Base-by-base conservation (phyloP, 2,888 invertebrate species). In the Idaea biselata region DNA sequence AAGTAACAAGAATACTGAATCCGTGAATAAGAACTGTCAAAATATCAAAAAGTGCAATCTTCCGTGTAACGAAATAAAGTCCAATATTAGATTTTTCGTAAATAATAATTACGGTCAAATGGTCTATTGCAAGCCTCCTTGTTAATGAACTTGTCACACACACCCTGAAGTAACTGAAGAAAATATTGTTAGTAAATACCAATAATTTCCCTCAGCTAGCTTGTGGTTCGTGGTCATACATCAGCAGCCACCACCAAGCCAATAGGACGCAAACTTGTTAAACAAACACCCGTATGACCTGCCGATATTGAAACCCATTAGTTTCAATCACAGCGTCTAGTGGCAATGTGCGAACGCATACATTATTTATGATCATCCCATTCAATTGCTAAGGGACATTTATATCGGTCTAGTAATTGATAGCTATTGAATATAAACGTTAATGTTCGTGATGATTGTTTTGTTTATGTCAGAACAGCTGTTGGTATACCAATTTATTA, bases 321-420 rank as follows among this genome's bases (percentile, higher is more conserved):
- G 73, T 72, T 72, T 69, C 73, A 75, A 79, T 80, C 73, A 77
- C 70, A 67, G 68, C 70, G 63, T 55, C 33, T 44, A 44, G 44
- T 44, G 57, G 33, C 70, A 68, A 68, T 65, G 67, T 56, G 62
- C 66, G 65, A 61, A 67, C 68, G 69, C 73, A 78, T 79, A 75
- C 76, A 79, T 80, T 72, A 58, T 58, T 77, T 71, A 74, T 73
- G 63, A 72, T 63, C 66, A 63, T 63, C 65, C 18, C 58, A 32
- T 63, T 64, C 64, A 69, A 76, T 75, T 77, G 77, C 73, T 75
- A 68, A 65, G 71, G 67, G 68, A 72, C 72, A 67, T 69, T 69
- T 68, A 66, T 70, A 73, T 68, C 66, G 69, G 54, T 62, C 57
- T 55, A 67, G 68, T 70, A 74, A 74, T 71, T 73, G 70, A 71